phyloP scores from a whole-genome alignment of 2,797 vertebrate genomes.

The Mergus octosetaceus region DNA sequence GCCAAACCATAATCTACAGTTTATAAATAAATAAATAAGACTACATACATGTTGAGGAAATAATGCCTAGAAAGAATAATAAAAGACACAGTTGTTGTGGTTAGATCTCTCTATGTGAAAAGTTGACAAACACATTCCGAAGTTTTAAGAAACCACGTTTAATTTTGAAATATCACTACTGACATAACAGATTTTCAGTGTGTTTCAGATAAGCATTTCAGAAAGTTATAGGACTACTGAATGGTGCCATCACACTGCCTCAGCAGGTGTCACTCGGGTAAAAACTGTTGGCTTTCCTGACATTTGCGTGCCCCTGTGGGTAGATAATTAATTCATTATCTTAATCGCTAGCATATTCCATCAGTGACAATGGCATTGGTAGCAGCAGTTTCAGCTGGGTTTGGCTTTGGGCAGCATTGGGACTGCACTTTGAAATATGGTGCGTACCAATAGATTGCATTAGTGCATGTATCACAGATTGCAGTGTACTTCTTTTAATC shows the following conservation, averaged over 20 bases:
- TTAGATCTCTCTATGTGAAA: slow-evolving; percentile 60
- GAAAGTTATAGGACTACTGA: slow-evolving; percentile 5
- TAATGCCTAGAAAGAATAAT: slow-evolving; percentile 80
- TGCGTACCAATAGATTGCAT: background rate
- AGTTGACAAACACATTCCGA: slow-evolving; percentile 58
- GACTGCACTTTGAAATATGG: background rate
- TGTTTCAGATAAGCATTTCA: background rate
- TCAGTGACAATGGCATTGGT: background rate
- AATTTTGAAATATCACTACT: slow-evolving; percentile 52
- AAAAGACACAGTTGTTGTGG: slow-evolving; percentile 81
- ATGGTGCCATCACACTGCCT: background rate
- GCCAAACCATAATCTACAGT: slow-evolving; percentile 72
- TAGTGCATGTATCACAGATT: background rate
- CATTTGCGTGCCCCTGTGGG: background rate
- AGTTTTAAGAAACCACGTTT: slow-evolving; percentile 63
- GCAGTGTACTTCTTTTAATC: background rate
- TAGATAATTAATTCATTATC: background rate
- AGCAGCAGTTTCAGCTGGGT: background rate
- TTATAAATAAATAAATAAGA: background rate
- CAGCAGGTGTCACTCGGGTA: background rate
- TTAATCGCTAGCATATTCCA: background rate
- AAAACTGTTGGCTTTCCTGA: background rate
- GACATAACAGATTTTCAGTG: slow-evolving; percentile 40
- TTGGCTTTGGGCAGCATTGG: background rate
- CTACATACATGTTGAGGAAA: slow-evolving; percentile 69